Evolutionary conservation across 1,140 invertebrate genomes (phyloP).

Genomic region (Drosophila arizonae): DNA sequence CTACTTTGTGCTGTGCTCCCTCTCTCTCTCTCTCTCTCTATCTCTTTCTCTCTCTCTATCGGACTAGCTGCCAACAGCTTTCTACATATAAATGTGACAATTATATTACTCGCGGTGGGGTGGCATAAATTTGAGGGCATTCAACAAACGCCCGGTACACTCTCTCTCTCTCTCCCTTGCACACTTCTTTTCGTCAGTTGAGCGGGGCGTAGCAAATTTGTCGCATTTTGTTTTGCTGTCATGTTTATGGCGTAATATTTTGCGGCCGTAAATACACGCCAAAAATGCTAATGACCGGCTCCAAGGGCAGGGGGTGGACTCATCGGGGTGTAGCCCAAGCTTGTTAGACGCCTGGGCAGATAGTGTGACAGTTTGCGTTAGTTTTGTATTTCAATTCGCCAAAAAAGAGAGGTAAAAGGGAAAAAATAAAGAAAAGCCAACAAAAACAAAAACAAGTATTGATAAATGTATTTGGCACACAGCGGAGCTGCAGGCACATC

Average conservation of each 20-base stretch:
- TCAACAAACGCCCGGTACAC: conserved; percentile 24
- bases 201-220: conserved; percentile 66
- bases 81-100: conserved; percentile 70
- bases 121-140: conserved; percentile 42
- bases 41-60: not conserved
- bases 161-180: not conserved
- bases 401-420: conserved; percentile 1
- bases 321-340: not conserved
- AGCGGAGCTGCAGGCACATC: conserved; percentile 61
- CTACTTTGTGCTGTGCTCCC: not conserved
- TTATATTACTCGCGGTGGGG: conserved; percentile 65
- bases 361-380: conserved; percentile 52
- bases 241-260: conserved; percentile 79
- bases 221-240: conserved; percentile 77
- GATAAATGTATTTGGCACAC: conserved; percentile 74
- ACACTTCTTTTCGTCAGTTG: not conserved
- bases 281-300: conserved; percentile 75
- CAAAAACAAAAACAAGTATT: conserved; percentile 55
- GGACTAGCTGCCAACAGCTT: not conserved
- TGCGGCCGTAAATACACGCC: conserved; percentile 76
- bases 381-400: conserved; percentile 66
- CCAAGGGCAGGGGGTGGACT: not conserved
- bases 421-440: too few relatives aligned
- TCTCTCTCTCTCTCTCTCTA: not conserved
- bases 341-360: conserved; percentile 25